Base-by-base conservation (phyloP, 2,888 invertebrate species). In the Psylliodes chrysocephalus region DNA sequence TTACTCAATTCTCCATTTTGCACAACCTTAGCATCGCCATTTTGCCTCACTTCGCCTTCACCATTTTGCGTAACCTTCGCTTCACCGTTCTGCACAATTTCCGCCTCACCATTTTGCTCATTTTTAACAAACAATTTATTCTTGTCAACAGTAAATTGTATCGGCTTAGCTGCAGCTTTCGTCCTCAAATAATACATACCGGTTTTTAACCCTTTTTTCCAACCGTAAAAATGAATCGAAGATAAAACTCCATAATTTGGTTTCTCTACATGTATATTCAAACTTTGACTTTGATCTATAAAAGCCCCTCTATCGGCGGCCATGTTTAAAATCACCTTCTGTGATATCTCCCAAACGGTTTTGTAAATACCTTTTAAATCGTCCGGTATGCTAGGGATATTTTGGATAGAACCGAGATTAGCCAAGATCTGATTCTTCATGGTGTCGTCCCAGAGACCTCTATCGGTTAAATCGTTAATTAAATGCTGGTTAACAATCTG, bases 141-240 rank as follows among this genome's bases (percentile, higher is more conserved):
- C 80, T 98, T 98, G 82, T 98, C 96, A 0, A 98, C 96, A 0
- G 98, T 98, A 82, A 99, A 98, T 80, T 99, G 96, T 73, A 98
- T 95, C 3, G 98, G 96, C 81, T 94, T 92, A 1, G 93, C 96
- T 0, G 98, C 98, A 4, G 98, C 95, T 80, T 96, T 97, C 0
- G 97, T 98, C 44, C 81, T 97, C 69, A 99, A 85, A 81, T 99
- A 98, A 82, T 99, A 99, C 98, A 99, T 98, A 53, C 99, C 99
- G 1, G 98, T 99, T 84, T 99, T 99, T 62, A 99, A 85, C 1
- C 98, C 98, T 83, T 91, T 87, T 84, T 94, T 92, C 99, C 99
- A 99, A 0, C 94, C 95, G 81, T 95, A 94, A 82, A 99, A 99
- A 83, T 99, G 99, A 89, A 99, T 98, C 1, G 98, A 98, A 1